Conservation (phyloP, 1,140 invertebrate genomes). For the Pogonus chalceus region DNA sequence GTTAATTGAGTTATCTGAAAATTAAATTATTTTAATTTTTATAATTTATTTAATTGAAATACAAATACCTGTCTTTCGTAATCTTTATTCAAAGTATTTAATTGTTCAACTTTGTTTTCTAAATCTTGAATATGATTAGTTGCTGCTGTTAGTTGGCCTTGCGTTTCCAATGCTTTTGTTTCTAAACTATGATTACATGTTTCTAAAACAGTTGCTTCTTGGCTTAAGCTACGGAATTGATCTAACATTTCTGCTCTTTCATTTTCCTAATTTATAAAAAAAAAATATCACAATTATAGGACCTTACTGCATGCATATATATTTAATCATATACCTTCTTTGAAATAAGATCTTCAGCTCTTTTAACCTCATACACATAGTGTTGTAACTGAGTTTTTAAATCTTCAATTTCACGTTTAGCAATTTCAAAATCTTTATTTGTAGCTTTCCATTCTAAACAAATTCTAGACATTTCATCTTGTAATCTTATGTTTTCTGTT, state of each 20-base stretch:
- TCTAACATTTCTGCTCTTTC: constrained; percentile 62
- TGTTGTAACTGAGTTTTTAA: constrained; percentile 59
- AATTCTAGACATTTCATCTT: constrained; percentile 48
- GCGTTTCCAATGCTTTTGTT: constrained; percentile 53
- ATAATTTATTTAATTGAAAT: neutral
- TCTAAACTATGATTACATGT: constrained; percentile 62
- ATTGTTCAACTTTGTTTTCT: constrained; percentile 40
- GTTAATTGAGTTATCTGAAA: constrained; percentile 42
- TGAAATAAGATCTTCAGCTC: constrained; percentile 55
- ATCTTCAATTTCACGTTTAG: constrained; percentile 51
- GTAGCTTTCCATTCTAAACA: constrained; percentile 40
- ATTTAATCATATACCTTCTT: constrained; percentile 40
- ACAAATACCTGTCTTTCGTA: constrained; percentile 43
- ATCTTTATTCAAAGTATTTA: constrained; percentile 39
- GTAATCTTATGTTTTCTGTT: constrained; percentile 40
- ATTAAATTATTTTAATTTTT: neutral
- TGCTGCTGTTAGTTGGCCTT: constrained; percentile 40
- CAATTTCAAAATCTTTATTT: constrained; percentile 49
- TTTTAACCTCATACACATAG: constrained; percentile 58
- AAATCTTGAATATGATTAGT: constrained; percentile 42
- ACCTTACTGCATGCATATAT: constrained; percentile 8
- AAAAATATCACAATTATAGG: constrained; percentile 1
- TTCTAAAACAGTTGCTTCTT: constrained; percentile 59
- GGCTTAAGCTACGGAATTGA: constrained; percentile 56
- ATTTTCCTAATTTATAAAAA: constrained; percentile 41